Evolutionary conservation across 2,113 vertebrate species (phyloP).

Genomic region (Petrocephalus microphthalmus): DNA sequence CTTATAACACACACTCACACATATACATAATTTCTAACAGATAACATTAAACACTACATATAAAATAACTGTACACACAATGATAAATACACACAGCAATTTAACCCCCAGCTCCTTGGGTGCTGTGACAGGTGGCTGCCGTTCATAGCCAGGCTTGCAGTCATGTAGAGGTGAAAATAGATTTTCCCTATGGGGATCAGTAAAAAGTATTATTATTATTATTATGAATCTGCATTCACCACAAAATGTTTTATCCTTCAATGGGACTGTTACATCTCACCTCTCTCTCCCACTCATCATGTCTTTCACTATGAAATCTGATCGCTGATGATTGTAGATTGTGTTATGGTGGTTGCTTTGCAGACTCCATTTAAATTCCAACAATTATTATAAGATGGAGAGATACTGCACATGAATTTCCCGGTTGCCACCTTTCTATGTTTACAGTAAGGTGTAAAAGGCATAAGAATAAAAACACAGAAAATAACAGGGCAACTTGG

Average conservation of each 20-base stretch:
- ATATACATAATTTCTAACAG: not conserved
- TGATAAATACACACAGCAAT: not conserved
- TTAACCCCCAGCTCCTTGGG: too few species aligned
- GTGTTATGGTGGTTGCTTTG: constrained; percentile 52
- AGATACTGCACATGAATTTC: constrained; percentile 26
- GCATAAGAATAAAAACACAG: not conserved
- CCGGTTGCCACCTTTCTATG: not conserved
- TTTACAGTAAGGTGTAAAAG: not conserved
- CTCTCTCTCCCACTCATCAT: constrained; percentile 24
- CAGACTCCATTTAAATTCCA: constrained; percentile 38
- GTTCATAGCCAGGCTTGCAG: too few species aligned
- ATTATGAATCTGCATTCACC: not conserved
- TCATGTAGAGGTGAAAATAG: too few species aligned
- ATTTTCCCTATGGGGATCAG: too few species aligned
- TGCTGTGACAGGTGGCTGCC: too few species aligned
- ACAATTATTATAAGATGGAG: constrained; percentile 57
- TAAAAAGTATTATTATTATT: too few species aligned
- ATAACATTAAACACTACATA: not conserved
- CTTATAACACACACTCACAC: not conserved
- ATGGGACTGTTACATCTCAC: not conserved
- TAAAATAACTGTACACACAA: not conserved
- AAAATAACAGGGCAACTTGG: not conserved
- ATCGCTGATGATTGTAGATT: constrained; percentile 76
- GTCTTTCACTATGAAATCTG: constrained; percentile 30
- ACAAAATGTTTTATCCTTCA: not conserved